Conservation (phyloP, 2,888 invertebrate genomes). For the Trachelus stipa region DNA sequence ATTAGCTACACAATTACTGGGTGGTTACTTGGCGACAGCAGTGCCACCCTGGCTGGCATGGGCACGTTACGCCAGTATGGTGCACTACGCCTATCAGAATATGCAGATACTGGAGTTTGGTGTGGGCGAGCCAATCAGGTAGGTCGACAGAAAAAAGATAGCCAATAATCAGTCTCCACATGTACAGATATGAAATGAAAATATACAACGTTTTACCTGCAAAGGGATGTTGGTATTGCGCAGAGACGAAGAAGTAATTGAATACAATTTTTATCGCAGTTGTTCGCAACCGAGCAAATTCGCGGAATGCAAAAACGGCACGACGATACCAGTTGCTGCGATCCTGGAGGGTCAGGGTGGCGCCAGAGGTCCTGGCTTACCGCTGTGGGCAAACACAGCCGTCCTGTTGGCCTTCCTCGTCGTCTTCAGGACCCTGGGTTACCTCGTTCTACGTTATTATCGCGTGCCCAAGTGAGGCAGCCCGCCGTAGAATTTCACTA, state of each 20-base stretch:
- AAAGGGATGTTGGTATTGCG: not conserved
- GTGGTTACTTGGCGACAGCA: conserved; percentile 78
- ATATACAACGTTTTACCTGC: not conserved
- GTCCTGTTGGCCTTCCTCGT: conserved; percentile 78
- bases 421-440: conserved; percentile 78
- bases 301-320: conserved; percentile 72
- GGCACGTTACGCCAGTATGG: conserved; percentile 81
- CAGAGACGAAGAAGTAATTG: not conserved
- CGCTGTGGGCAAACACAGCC: conserved; percentile 80
- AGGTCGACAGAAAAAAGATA: conserved; percentile 57
- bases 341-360: conserved; percentile 77
- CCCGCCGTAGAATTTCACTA: conserved; percentile 3
- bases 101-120: conserved; percentile 84
- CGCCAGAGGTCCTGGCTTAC: conserved; percentile 67
- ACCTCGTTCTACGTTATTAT: conserved; percentile 78
- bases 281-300: conserved; percentile 78
- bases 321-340: conserved; percentile 74
- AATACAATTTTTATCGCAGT: conserved; percentile 61
- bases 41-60: conserved; percentile 80
- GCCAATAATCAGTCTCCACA: not conserved
- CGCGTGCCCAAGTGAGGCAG: conserved; percentile 73
- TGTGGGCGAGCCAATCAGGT: conserved; percentile 77
- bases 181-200: not conserved
- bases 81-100: conserved; percentile 84
- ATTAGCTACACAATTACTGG: conserved; percentile 81